Conservation (phyloP, 2,113 vertebrate species). For the Haplotaxodon microlepis region DNA sequence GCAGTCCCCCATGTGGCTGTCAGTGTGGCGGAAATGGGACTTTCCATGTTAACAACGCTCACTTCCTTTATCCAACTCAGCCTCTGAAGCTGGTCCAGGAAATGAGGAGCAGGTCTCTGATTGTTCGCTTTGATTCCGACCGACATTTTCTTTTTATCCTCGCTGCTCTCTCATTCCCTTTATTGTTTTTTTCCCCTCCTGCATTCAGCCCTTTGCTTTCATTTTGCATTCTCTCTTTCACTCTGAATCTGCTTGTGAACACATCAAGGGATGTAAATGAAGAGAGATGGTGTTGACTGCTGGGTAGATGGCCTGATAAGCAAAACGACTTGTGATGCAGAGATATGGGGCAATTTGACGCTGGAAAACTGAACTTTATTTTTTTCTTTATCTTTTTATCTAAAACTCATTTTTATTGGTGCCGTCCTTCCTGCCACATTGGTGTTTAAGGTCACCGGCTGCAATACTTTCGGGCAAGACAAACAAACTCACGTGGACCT, state of each 20-base stretch:
- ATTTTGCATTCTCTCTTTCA: not conserved
- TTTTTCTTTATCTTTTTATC: not conserved
- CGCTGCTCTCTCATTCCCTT: not conserved
- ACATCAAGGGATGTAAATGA: slow-evolving; percentile 22
- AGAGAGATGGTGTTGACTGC: slow-evolving; percentile 7
- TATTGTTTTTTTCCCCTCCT: not conserved
- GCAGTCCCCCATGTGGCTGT: not conserved
- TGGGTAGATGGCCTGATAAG: slow-evolving; percentile 13
- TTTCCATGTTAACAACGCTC: not conserved
- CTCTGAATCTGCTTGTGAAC: not conserved
- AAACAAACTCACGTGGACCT: slow-evolving; percentile 12
- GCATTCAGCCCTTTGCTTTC: not conserved
- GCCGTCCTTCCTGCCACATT: not conserved
- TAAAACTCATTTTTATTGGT: not conserved
- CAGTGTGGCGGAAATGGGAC: not conserved
- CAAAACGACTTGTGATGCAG: not conserved
- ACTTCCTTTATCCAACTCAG: not conserved
- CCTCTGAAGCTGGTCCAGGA: slow-evolving; percentile 14
- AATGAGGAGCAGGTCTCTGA: slow-evolving; percentile 5
- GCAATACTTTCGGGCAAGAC: not conserved
- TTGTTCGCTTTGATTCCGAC: slow-evolving; percentile 7
- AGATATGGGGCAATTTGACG: not conserved
- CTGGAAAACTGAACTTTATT: not conserved
- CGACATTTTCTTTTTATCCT: not conserved
- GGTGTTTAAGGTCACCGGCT: not conserved